Conservation (phyloP, 64 coral and sea anemone genomes). For the Platygyra sinensis region DNA sequence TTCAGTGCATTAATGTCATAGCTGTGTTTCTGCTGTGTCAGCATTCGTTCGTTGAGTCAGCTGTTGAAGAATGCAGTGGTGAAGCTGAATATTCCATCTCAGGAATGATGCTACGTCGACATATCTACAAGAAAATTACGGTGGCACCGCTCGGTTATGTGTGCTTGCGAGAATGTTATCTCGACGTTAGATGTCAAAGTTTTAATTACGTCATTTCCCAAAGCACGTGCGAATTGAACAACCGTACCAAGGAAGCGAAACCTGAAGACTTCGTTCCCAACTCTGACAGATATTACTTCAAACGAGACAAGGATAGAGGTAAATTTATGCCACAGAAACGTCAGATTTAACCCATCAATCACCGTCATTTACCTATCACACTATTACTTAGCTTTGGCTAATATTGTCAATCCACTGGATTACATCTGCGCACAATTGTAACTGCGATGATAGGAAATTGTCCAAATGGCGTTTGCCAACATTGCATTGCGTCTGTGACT, state of each 20-base stretch:
- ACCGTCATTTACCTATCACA: no score
- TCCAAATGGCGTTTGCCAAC: no score
- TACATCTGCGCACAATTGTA: no score
- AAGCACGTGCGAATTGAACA: neutral
- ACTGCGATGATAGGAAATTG: no score
- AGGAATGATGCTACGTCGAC: neutral
- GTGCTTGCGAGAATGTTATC: neutral
- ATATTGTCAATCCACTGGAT: no score
- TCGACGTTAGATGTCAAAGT: neutral
- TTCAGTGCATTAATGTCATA: no score
- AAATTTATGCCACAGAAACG: neutral
- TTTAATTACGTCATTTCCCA: neutral
- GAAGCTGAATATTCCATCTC: neutral
- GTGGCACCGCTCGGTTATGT: neutral
- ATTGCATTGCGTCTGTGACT: no score
- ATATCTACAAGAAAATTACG: neutral
- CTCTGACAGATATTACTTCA: neutral
- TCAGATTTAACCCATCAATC: no score
- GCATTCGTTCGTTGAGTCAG: no score
- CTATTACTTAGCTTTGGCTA: no score
- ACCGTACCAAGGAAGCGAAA: conserved; percentile 9
- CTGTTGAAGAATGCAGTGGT: neutral
- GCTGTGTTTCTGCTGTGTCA: no score
- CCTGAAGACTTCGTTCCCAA: conserved; percentile 9
- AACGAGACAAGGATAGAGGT: neutral